Base-by-base conservation (phyloP, 2,888 invertebrate species). In the Acanthosepion pharaonis region DNA sequence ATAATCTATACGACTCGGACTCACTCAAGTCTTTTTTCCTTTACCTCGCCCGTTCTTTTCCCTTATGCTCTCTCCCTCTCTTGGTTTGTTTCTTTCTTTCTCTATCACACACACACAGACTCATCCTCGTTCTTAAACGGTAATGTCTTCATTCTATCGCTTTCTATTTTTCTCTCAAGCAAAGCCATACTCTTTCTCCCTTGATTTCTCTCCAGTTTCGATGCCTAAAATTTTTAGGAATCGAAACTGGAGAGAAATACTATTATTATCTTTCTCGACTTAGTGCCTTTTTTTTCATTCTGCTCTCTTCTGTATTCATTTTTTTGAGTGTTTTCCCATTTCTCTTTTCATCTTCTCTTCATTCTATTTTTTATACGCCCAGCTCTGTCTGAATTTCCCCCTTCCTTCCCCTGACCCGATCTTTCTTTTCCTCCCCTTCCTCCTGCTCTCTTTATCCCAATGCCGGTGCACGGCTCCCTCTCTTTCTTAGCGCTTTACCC, bases 361-460 rank as follows among this genome's bases (percentile, higher is more conserved):
- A 78, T n/a, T 78, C 78, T 49, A 42, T 48, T 92, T 92, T 51
- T 92, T 20, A 92, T 92, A 48, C 51, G 51, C 92, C 92, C 92
- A 92, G 28, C 92, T 92, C 51, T 92, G 51, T 92, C 49, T 49
- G 92, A n/a, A 33, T 78, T 78, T 5, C 78, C 11, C 78, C 92
- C 11, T 92, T 25, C 42, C 92, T 49, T 23, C 48, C 92, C 92
- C 28, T 51, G 23, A 49, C 92, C 92, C 28, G 20, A 48, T 92
- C 51, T 51, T 92, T 49, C 51, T 51, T 92, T 92, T 92, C 92
- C 92, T 92, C 92, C 92, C 51, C 92, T 92, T 92, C 51, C 92
- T 92, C 92, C 51, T 28, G 9, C 92, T 92, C 28, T 92, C 92
- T 92, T 51, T 92, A 48, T 92, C 48, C 28, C 48, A 28, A 28